Base-by-base conservation (phyloP, 2,113 vertebrate genomes). In the Puntigrus tetrazona region DNA sequence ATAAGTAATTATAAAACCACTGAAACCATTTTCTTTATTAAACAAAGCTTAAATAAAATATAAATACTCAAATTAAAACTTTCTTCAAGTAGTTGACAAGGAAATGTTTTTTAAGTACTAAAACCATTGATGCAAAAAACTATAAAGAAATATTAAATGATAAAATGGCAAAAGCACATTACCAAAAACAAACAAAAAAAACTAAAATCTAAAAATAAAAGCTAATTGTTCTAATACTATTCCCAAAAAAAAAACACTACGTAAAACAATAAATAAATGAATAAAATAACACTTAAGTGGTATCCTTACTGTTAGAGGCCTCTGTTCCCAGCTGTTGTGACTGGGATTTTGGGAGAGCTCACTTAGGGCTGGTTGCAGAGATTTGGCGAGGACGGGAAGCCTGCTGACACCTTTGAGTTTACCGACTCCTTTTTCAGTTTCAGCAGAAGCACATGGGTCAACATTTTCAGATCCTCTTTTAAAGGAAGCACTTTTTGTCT, bases 301-400 rank as follows among this genome's bases (percentile, higher is more conserved):
- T 52, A 18, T 1, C 38, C 91, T 92, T 86, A 95, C 94, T 87
- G 86, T 70, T 34, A 94, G 82, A 27, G 90, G 87, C 84, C 92
- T 94, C 70, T 92, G 90, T 84, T 95, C 92, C 94, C 93, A 94
- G 79, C 63, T 89, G 27, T 59, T 69, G 81, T 93, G 86, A 34
- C 88, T 85, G 20, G 55, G 52, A 57, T 43, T 61, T 22, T 91
- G 87, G 79, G 76, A 45, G 52, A 93, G 89, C 50, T 91, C 85
- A 0, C 70, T 87, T 2, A 89, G 55, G 25, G 86, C 82, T 34
- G 89, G 88, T 57, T 13, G 85, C 34, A 91, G 76, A 16, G 92
- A 89, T 87, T 92, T 94, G 11, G 91, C 88, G 0, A 92, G 93
- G 3, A 95, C 93, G 0, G 94, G 94, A 72, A 95, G 91, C 7